Percentiles rank a stretch among this genome's conserved stretches.
phyloP scores from a whole-genome alignment of 2,888 invertebrate species.

The Melipona bicolor region DNA sequence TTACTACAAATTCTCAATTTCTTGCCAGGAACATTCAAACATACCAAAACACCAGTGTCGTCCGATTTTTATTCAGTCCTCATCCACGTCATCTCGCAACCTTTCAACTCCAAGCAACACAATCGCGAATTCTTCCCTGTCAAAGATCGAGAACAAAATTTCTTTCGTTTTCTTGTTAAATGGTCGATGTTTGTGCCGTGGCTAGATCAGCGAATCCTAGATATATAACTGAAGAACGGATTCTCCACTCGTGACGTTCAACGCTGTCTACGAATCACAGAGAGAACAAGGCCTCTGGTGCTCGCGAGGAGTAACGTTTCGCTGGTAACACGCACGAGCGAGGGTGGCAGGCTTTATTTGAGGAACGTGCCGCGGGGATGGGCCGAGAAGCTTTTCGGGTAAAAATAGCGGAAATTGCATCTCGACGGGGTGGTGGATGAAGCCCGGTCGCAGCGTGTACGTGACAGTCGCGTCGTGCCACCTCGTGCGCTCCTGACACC shows the following conservation, averaged over 20 bases:
- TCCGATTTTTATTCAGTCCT: not conserved
- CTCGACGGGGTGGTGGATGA: slow-evolving; percentile 76
- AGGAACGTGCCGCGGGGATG: slow-evolving; percentile 82
- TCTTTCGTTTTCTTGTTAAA: not conserved
- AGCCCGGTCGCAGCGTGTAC: slow-evolving; percentile 79
- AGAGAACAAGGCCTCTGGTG: not conserved
- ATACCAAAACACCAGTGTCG: not conserved
- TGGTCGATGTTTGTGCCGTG: slow-evolving; percentile 1
- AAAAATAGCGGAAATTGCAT: slow-evolving; percentile 84
- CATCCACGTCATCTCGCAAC: not conserved
- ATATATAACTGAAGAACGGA: slow-evolving; percentile 35
- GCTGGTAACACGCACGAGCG: not conserved
- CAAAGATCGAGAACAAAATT: slow-evolving; percentile 2
- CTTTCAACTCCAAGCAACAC: not conserved
- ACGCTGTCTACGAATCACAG: slow-evolving; percentile 3
- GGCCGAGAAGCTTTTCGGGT: slow-evolving; percentile 82
- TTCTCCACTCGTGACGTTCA: slow-evolving; percentile 13
- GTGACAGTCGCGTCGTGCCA: slow-evolving; percentile 79
- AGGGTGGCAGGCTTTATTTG: slow-evolving; percentile 80
- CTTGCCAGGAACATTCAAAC: not conserved
- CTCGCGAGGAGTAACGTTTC: not conserved
- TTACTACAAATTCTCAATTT: not conserved
- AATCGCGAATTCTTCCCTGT: not conserved
- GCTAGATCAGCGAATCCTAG: slow-evolving; percentile 42
- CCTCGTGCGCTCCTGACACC: slow-evolving; percentile 73